Percentiles rank a stretch among this genome's conserved stretches.
These are phyloP conservation scores for Poecile montanus DNA, from an alignment of 2,797 vertebrate genomes.

Conservation along the genomic window DNA sequence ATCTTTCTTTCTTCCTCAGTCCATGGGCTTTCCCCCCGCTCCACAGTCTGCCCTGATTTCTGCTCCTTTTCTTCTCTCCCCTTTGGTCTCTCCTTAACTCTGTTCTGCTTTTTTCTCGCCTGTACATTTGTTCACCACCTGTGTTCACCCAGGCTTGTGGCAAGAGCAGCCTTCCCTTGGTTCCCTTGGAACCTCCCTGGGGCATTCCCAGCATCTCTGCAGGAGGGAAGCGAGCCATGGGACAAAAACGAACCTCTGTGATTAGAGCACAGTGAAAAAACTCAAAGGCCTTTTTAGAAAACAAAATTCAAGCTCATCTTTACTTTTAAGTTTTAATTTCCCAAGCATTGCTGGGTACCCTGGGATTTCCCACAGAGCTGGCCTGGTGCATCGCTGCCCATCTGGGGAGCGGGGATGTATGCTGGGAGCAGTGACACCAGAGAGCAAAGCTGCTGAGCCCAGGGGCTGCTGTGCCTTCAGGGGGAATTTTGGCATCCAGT, in stretches of 20 bases:
- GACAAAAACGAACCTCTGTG: background rate
- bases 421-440: background rate
- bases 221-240: background rate
- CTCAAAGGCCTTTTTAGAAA: background rate
- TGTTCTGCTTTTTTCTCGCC: background rate
- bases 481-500: background rate
- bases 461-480: background rate
- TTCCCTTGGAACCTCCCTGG: background rate
- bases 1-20: background rate
- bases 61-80: background rate
- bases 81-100: background rate
- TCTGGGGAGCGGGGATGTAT: background rate
- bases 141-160: background rate
- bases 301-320: background rate
- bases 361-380: fast-evolving
- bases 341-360: background rate
- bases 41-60: background rate
- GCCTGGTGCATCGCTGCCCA: fast-evolving
- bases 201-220: fast-evolving
- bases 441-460: background rate
- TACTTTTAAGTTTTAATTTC: background rate
- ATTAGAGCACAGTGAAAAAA: background rate
- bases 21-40: fast-evolving
- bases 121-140: slow-evolving; percentile 10
- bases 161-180: background rate